These are phyloP conservation scores for Stomorhina lunata DNA, from an alignment of 2,888 invertebrate genomes.

Conservation along the genomic window DNA sequence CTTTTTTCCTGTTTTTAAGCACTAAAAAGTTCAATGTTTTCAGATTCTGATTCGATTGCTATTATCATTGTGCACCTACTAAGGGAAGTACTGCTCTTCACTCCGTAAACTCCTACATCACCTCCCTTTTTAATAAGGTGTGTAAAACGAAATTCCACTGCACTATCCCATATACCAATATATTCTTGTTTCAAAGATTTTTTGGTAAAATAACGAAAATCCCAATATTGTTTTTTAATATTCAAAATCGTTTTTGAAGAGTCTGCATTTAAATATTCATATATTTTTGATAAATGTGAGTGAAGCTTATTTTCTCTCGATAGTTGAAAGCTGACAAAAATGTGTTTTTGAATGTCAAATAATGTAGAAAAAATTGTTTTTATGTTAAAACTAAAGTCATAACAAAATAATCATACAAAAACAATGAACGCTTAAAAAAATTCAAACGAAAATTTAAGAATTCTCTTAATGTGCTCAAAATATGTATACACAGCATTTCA, in stretches of 20 bases:
- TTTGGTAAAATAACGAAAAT: too few relatives aligned
- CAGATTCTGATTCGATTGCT: too few relatives aligned
- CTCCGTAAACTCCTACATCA: too few relatives aligned
- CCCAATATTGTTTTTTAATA: background rate
- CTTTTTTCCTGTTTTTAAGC: too few relatives aligned
- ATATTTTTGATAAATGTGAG: conserved; percentile 25
- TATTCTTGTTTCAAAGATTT: too few relatives aligned
- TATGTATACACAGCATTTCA: background rate
- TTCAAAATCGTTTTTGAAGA: conserved; percentile 3
- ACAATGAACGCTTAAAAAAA: background rate
- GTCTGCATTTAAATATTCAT: conserved; percentile 27
- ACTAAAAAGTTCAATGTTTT: too few relatives aligned
- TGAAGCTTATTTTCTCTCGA: conserved; percentile 33
- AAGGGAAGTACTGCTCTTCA: too few relatives aligned
- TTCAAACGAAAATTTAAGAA: background rate
- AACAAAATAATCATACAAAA: background rate
- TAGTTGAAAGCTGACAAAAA: conserved; percentile 17
- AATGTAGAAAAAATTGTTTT: background rate
- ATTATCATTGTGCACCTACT: too few relatives aligned
- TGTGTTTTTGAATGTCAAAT: background rate
- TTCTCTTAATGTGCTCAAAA: background rate
- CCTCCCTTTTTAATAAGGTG: too few relatives aligned
- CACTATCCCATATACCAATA: too few relatives aligned
- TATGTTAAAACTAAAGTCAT: background rate
- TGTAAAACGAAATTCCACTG: too few relatives aligned